Percentiles rank a stretch among this genome's conserved stretches.
phyloP scores from a whole-genome alignment of 2,797 vertebrate species.

The Scolopax rusticola region DNA sequence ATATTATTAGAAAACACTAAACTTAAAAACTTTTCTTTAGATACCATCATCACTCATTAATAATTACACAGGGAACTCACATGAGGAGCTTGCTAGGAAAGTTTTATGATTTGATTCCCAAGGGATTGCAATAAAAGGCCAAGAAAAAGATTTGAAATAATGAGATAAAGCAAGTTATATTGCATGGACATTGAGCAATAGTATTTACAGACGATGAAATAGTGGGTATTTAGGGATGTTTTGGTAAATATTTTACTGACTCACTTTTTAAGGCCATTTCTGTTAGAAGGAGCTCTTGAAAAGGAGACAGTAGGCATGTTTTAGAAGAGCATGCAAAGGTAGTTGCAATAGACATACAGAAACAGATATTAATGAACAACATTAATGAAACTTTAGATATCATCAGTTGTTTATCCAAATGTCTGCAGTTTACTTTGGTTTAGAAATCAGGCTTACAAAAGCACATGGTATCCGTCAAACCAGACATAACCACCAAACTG shows the following conservation, averaged over 20 bases:
- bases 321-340: background rate
- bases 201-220: background rate
- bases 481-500: background rate
- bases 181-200: background rate
- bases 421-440: background rate
- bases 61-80: background rate
- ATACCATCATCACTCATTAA: background rate
- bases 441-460: background rate
- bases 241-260: background rate
- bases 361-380: background rate
- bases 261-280: background rate
- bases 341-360: background rate
- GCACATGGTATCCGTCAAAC: background rate
- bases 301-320: background rate
- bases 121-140: background rate
- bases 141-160: background rate
- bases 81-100: background rate
- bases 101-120: background rate
- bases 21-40: background rate
- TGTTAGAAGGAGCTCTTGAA: background rate
- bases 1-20: background rate
- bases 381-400: background rate
- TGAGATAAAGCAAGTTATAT: background rate
- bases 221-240: background rate
- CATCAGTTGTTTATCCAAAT: background rate